Conservation (phyloP, 2,888 invertebrate genomes). For the Sicus ferrugineus region DNA sequence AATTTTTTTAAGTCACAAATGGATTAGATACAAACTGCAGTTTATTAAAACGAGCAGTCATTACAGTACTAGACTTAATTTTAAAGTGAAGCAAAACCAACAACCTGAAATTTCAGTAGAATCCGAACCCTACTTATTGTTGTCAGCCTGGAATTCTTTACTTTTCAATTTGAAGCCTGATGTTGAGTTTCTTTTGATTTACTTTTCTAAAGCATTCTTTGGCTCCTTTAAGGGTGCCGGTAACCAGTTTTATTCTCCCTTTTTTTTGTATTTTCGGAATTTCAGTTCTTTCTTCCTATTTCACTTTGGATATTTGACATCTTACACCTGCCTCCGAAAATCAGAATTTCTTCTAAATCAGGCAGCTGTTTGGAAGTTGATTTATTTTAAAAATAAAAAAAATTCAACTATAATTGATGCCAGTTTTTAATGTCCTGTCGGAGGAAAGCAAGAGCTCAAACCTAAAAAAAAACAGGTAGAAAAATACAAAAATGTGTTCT, state of each 20-base stretch:
- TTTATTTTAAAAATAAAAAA: slow-evolving; percentile 16
- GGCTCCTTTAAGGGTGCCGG: not conserved
- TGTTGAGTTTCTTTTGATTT: not conserved
- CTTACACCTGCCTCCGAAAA: slow-evolving; percentile 28
- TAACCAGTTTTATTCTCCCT: not conserved
- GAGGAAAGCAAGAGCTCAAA: not conserved
- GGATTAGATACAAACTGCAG: too few species aligned
- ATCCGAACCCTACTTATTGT: not conserved
- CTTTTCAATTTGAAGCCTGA: not conserved
- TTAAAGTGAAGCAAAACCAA: too few species aligned
- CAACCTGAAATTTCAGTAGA: too few species aligned
- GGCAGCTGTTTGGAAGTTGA: slow-evolving; percentile 4
- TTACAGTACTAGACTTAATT: too few species aligned
- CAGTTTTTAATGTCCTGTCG: not conserved
- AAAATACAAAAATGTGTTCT: not conserved
- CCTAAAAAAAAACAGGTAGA: not conserved
- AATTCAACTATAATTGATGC: not conserved
- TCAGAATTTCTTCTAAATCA: not conserved
- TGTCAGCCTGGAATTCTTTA: not conserved
- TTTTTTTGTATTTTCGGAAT: slow-evolving; percentile 2
- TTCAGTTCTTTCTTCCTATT: slow-evolving; percentile 1
- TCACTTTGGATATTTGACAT: slow-evolving; percentile 16
- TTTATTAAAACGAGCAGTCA: too few species aligned
- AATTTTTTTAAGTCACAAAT: too few species aligned
- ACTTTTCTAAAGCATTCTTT: not conserved